phyloP scores from a whole-genome alignment of 2,113 vertebrate genomes.

The Ancistrus triradiatus region DNA sequence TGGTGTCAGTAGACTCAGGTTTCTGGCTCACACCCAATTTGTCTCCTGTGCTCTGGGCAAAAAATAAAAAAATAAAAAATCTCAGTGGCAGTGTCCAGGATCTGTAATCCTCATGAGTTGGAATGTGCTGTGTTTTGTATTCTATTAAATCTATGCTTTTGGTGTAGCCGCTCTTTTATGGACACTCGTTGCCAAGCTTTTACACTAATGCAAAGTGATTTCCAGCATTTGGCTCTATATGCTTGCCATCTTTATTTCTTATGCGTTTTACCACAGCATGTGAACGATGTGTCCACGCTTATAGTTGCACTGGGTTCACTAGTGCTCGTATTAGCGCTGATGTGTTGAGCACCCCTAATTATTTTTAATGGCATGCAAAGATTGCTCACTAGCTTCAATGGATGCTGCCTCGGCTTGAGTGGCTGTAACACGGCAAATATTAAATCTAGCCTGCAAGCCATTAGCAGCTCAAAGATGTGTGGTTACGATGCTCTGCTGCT shows the following conservation, averaged over 20 bases:
- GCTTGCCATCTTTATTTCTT: not conserved
- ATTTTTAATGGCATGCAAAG: not conserved
- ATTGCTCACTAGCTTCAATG: not conserved
- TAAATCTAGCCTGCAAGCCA: not conserved
- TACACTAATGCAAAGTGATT: not conserved
- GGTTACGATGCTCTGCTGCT: too few relatives aligned
- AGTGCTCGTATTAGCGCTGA: not conserved
- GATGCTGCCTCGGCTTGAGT: not conserved
- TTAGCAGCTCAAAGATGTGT: too few relatives aligned
- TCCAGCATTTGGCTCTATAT: not conserved
- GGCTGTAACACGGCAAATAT: not conserved
- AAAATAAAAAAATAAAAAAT: too few relatives aligned
- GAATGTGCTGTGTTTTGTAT: too few relatives aligned
- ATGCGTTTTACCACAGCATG: not conserved
- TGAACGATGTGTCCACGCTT: not conserved
- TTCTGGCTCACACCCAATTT: constrained; percentile 4
- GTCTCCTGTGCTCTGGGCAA: constrained; percentile 5
- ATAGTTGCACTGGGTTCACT: not conserved
- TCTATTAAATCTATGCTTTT: not conserved
- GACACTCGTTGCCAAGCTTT: not conserved
- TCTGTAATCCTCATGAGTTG: not conserved
- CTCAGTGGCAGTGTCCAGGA: not conserved
- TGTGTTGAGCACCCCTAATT: not conserved
- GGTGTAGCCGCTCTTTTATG: not conserved
- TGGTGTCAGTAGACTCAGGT: not conserved